These are phyloP conservation scores for Esperia sulphurella DNA, from an alignment of 2,888 invertebrate genomes.

Conservation along the genomic window DNA sequence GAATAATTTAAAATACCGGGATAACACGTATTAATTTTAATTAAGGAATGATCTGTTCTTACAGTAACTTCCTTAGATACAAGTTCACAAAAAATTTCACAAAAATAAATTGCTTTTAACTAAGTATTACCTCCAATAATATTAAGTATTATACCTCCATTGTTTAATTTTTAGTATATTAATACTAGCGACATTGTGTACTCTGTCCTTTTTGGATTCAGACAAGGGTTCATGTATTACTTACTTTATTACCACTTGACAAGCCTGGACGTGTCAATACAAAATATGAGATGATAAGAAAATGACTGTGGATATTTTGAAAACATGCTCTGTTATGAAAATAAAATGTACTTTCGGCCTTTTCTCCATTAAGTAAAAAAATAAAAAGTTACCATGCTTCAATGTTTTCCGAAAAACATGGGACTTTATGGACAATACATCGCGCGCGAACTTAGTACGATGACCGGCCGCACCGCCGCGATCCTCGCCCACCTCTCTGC, in stretches of 20 bases:
- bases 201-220: conserved; percentile 1
- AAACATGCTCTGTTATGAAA: no score
- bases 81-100: conserved; percentile 68
- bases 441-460: no score
- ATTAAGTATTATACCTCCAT: conserved; percentile 72
- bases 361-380: no score
- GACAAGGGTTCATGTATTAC: conserved; percentile 8
- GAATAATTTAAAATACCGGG: no score
- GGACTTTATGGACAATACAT: no score
- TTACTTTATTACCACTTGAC: conserved; percentile 14
- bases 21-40: no score
- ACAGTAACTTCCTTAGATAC: not conserved
- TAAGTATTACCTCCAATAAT: conserved; percentile 76
- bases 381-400: no score
- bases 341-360: no score
- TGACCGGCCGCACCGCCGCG: no score
- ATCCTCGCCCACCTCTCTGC: no score
- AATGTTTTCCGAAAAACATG: no score
- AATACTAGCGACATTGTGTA: conserved; percentile 18
- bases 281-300: conserved; percentile 23
- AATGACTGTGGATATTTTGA: not conserved
- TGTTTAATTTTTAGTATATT: conserved; percentile 51
- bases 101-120: conserved; percentile 42
- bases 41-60: no score
- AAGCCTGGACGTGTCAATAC: conserved; percentile 34